Base-by-base conservation (phyloP, 1,140 invertebrate genomes). In the Nilaparvata lugens region DNA sequence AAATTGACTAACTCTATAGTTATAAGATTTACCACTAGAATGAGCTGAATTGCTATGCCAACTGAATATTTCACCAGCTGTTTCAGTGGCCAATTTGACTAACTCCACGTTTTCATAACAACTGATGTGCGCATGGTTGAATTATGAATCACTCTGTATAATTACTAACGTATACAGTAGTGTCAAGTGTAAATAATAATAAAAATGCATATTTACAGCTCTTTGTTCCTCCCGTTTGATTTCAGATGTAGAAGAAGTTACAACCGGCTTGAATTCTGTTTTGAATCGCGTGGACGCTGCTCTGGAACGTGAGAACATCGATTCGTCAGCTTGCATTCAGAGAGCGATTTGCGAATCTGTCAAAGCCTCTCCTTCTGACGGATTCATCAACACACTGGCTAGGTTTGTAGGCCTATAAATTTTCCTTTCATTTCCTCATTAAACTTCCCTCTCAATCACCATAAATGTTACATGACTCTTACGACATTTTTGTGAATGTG, bases 261-360 rank as follows among this genome's bases (percentile, higher is more conserved):
- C 80, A 52, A 70, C 73, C 9, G 78, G 83, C n/a, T 67, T 88
- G 21, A 77, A 80, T 0, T 82, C 84, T 52, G 73, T 87, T 60
- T 74, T 90, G 64, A 79, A 80, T 31, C 82, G 79, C 67, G 73
- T 91, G n/a, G 88, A 91, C 65, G 82, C 86, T 58, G 78, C 81
- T 0, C 67, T 91, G 5, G 81, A 81, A 1, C 79, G 84, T 61
- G 81, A 89, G 63, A 85, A 89, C 60, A 84, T 91, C 24, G 88
- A 91, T 67, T 87, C 87, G 0, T 82, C 83, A 1, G 83, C 82
- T 7, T 91, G 89, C 67, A 82, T 87, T 77, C 87, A 90, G 72
- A 79, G 88, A 43, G 79, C 87, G 4, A 79, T 88, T 13, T 91
- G 89, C 63, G 83, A 83, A 1, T 88, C 88, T 67, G 79, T 89